Evolutionary conservation across 53 echinoderm and acorn worm genomes (phyloP).

Genomic region (Holothuria scabra): DNA sequence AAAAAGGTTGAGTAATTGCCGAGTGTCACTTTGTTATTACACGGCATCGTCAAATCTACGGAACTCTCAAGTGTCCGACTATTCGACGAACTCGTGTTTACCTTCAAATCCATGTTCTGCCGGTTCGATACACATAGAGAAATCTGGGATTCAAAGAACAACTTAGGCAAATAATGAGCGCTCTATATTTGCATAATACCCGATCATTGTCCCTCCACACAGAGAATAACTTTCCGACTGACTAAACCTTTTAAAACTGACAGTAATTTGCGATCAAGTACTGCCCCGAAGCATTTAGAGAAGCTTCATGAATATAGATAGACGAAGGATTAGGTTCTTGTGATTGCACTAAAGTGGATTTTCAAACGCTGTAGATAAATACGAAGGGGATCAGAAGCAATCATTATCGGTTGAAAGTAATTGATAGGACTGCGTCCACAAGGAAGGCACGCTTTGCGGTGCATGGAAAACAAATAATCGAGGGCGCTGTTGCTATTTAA

Average conservation of each 20-base stretch:
- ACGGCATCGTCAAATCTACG: no score
- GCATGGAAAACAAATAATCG: no score
- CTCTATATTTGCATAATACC: conserved; percentile 27
- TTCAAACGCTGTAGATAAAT: conserved; percentile 30
- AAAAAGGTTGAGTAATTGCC: no score
- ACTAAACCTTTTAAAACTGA: conserved; percentile 22
- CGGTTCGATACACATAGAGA: no score
- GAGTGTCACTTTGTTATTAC: no score
- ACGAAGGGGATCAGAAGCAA: conserved; percentile 3
- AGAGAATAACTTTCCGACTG: conserved; percentile 28
- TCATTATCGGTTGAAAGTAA: conserved; percentile 2
- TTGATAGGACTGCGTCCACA: conserved; percentile 19
- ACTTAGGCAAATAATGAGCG: conserved; percentile 16
- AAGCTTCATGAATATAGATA: conserved; percentile 28
- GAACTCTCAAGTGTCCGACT: no score
- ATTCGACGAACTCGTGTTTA: no score
- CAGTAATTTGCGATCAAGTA: conserved; percentile 27
- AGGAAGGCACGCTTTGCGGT: no score
- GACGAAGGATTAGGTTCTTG: conserved; percentile 10
- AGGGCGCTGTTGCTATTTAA: no score
- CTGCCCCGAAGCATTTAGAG: conserved; percentile 24
- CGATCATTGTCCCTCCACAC: conserved; percentile 35
- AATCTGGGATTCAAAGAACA: neutral
- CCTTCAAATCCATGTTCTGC: no score
- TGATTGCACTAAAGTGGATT: conserved; percentile 27